Evolutionary conservation across 2,888 invertebrate genomes (phyloP).

Genomic region (Scaptomyza caliginosa): DNA sequence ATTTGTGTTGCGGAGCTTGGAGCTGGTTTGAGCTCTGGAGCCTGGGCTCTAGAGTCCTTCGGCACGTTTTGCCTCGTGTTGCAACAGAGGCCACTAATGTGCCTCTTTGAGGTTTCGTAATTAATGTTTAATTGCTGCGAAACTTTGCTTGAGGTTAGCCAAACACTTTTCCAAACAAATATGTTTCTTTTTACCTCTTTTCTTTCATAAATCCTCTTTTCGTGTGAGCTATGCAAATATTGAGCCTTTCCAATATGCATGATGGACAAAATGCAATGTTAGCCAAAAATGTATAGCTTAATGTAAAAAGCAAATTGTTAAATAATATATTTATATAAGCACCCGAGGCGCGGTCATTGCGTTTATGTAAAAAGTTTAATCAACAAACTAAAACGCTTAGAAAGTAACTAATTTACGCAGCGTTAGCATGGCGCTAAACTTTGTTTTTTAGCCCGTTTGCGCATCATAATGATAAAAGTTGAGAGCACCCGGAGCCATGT

Average conservation of each 20-base stretch:
- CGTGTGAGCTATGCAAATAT: not conserved
- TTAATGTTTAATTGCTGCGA: slow-evolving; percentile 68
- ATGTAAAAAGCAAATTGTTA: slow-evolving; percentile 20
- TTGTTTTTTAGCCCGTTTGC: slow-evolving; percentile 62
- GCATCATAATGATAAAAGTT: slow-evolving; percentile 79
- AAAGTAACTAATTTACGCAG: slow-evolving; percentile 72
- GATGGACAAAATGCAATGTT: not conserved
- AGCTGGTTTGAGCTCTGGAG: slow-evolving; percentile 15
- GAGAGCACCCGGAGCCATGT: slow-evolving; percentile 46
- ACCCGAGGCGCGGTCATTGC: slow-evolving; percentile 63
- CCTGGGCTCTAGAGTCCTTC: slow-evolving; percentile 9
- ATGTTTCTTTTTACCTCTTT: not conserved
- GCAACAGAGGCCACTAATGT: slow-evolving; percentile 70
- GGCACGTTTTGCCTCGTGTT: slow-evolving; percentile 24
- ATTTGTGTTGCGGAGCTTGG: not conserved
- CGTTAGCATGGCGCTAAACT: slow-evolving; percentile 55
- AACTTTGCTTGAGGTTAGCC: slow-evolving; percentile 61
- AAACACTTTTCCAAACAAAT: slow-evolving; percentile 13
- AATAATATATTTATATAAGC: slow-evolving; percentile 28
- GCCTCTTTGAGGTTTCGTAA: slow-evolving; percentile 68
- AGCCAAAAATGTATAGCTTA: not conserved
- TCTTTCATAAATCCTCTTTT: not conserved
- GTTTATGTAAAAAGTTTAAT: slow-evolving; percentile 74
- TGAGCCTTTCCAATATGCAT: not conserved
- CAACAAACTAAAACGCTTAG: slow-evolving; percentile 77